Base-by-base conservation (phyloP, 2,888 invertebrate species). In the Matsumyia berberina region DNA sequence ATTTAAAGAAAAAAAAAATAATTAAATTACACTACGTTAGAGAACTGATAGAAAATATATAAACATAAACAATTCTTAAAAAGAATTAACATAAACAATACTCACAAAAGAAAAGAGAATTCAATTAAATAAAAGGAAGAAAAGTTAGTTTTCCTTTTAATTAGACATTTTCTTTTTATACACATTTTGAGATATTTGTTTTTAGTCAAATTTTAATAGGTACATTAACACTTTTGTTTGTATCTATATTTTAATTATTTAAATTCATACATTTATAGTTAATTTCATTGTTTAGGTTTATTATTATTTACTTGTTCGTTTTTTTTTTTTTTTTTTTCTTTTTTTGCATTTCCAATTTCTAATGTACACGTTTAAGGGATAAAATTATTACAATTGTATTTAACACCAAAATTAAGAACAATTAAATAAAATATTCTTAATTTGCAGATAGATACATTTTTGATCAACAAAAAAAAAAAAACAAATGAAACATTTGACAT, bases 51-150 rank as follows among this genome's bases (percentile, higher is more conserved):
- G 33, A 37, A 49, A 76, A 69, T 69, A 62, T 62, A 53, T 64
- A 73, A 81, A 81, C 69, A 76, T 70, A 76, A 81, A 81, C 69
- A 70, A 78, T 79, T 83, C 78, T 82, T 79, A 83, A 78, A 79
- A 83, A 79, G 79, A 83, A 83, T 79, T 62, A 79, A 83, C 79
- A 79, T 73, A 79, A 79, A 78, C 49, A 78, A 73, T 37, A 39
- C 46, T 35, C 33, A 57, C n/a, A 55, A 44, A 9, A 49, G 31
- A 60, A 58, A 64, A 60, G 33, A 53, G 70, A 49, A 39, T 39
- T 49, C n/a, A 79, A 62, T 39, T 44, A 78, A 44, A 72, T 33
- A 70, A n/a, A n/a, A n/a, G 24, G 24, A 57, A 57, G 37, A 57
- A n/a, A 70, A 53, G 24, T 66, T 51, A 33, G 9, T 73, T 39